Evolutionary conservation across 2,113 vertebrate genomes (phyloP).

Genomic region (Erythrocercus mccallii): DNA sequence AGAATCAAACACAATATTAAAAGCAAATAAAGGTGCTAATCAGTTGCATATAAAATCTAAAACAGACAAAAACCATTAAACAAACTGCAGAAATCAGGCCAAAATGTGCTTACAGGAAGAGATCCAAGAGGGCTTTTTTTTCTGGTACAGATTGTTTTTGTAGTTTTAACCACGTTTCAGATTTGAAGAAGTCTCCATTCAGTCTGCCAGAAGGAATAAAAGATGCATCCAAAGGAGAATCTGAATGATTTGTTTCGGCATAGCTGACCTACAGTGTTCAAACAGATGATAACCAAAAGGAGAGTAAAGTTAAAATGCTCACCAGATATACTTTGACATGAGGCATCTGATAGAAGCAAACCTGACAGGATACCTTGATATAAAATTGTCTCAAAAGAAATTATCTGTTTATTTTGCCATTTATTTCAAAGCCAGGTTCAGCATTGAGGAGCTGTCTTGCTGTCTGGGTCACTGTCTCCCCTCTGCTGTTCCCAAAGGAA

Average conservation of each 20-base stretch:
- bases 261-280: not conserved
- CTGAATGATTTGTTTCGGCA: not conserved
- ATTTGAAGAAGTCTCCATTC: not conserved
- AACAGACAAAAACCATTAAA: not conserved
- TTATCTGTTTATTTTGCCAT: not conserved
- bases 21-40: constrained; percentile 5
- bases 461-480: not conserved
- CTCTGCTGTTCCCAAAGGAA: not conserved
- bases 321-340: not conserved
- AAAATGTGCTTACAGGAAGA: not conserved
- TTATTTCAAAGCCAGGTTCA: not conserved
- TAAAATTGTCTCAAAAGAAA: not conserved
- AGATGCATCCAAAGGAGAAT: not conserved
- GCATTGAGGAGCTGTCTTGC: not conserved
- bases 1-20: not conserved
- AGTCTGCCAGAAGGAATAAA: constrained; percentile 7
- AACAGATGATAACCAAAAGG: not conserved
- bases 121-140: not conserved
- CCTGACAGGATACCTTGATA: not conserved
- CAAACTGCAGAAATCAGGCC: not conserved
- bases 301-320: not conserved
- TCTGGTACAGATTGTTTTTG: not conserved
- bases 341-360: not conserved
- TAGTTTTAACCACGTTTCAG: not conserved
- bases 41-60: not conserved